Conservation (phyloP, 2,113 vertebrate genomes). For the Vidua chalybeata region DNA sequence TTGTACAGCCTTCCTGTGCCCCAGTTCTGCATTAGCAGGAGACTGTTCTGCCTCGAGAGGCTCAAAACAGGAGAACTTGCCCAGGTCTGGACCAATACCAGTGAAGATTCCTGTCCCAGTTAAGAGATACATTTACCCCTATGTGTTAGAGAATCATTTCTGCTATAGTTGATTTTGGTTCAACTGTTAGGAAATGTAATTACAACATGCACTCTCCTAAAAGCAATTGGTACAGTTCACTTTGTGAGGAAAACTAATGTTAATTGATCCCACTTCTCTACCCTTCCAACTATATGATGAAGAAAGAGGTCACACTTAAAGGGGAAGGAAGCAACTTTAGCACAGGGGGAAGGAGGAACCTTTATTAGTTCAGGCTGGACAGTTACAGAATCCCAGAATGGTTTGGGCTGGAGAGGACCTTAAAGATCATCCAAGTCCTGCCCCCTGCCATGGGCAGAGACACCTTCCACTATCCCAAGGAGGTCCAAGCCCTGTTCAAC, state of each 20-base stretch:
- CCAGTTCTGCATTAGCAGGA: not conserved
- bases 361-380: not conserved
- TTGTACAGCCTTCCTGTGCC: not conserved
- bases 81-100: not conserved
- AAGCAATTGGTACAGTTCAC: not conserved
- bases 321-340: not conserved
- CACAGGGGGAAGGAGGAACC: not conserved
- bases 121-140: not conserved
- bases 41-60: not conserved
- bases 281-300: not conserved
- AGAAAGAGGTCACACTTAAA: not conserved
- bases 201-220: not conserved
- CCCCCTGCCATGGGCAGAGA: not conserved
- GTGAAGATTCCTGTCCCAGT: not conserved
- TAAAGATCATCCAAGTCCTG: not conserved
- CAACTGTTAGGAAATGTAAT: not conserved
- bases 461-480: fast-evolving
- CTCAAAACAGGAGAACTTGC: not conserved
- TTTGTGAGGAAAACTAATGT: not conserved
- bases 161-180: not conserved
- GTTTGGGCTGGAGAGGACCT: not conserved
- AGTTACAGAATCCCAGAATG: not conserved
- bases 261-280: not conserved
- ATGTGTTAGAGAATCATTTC: not conserved
- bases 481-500: fast-evolving